Percentiles rank a stretch among this genome's conserved stretches.
Conservation (phyloP, 1,140 invertebrate genomes). For the Drosophila orena region DNA sequence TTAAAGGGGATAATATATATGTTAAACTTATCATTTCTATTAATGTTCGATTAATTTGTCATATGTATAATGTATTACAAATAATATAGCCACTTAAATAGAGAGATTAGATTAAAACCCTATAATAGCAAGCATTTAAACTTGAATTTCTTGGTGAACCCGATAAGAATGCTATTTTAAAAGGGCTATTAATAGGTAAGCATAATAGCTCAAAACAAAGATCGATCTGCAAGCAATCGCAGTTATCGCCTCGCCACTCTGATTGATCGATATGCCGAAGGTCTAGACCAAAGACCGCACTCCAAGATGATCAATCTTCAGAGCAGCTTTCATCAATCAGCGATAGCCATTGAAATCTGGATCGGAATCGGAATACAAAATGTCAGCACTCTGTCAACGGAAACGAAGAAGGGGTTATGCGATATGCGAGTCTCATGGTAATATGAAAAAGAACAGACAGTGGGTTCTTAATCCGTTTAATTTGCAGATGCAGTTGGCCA, state of each 20-base stretch:
- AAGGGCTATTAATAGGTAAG: neutral
- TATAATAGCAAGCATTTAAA: no score
- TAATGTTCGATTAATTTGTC: no score
- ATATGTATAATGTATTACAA: no score
- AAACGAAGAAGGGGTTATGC: no score
- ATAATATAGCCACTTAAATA: no score
- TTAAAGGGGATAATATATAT: no score
- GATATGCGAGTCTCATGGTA: no score
- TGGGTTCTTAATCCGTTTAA: conserved; percentile 37
- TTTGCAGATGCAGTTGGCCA: conserved; percentile 48
- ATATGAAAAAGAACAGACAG: conserved; percentile 24
- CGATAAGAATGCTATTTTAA: neutral
- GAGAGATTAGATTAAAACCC: no score
- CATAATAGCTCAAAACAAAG: neutral
- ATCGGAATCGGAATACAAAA: conserved; percentile 60
- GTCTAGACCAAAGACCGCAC: conserved; percentile 30
- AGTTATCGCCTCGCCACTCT: conserved; percentile 9
- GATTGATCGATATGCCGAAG: conserved; percentile 38
- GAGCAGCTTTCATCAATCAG: conserved; percentile 58
- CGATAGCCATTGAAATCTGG: conserved; percentile 63
- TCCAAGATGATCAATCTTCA: conserved; percentile 60
- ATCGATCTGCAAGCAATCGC: neutral
- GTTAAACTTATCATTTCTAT: no score
- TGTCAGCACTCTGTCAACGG: conserved; percentile 68
- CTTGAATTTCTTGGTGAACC: no score